Conservation (phyloP, 2,888 invertebrate genomes). For the Clusia tigrina region DNA sequence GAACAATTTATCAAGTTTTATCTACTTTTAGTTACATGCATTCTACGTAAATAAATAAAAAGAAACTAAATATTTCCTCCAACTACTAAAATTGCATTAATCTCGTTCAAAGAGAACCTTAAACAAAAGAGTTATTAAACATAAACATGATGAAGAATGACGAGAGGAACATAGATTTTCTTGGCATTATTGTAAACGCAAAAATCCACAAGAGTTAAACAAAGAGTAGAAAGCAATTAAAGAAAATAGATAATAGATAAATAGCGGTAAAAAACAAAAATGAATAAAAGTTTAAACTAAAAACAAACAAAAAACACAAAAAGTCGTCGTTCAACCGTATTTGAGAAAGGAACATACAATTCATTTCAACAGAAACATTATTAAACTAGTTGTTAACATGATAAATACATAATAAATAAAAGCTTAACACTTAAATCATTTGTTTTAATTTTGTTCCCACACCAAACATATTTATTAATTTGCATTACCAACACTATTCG, state of each 20-base stretch:
- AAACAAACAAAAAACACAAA: constrained; percentile 17
- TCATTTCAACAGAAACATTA: constrained; percentile 37
- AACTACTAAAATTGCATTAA: neutral
- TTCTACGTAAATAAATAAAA: neutral
- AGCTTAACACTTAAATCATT: too few species aligned
- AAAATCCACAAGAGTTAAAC: constrained; percentile 2
- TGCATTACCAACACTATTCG: too few species aligned
- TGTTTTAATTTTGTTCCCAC: neutral
- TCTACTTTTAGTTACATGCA: constrained; percentile 7
- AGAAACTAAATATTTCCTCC: constrained; percentile 1
- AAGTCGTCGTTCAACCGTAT: constrained; percentile 26
- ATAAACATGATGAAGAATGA: neutral
- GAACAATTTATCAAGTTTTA: constrained; percentile 49
- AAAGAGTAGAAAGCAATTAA: constrained; percentile 6
- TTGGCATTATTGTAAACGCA: neutral
- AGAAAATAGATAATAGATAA: neutral
- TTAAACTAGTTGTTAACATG: constrained; percentile 52
- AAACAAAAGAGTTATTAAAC: neutral
- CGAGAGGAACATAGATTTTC: too few species aligned
- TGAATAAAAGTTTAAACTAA: neutral
- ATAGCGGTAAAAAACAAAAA: neutral
- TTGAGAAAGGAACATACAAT: too few species aligned
- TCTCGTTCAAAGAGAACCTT: neutral
- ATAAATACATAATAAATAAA: constrained; percentile 41
- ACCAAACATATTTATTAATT: too few species aligned